Base-by-base conservation (phyloP, 1,140 invertebrate genomes). In the Drosophila bocqueti region DNA sequence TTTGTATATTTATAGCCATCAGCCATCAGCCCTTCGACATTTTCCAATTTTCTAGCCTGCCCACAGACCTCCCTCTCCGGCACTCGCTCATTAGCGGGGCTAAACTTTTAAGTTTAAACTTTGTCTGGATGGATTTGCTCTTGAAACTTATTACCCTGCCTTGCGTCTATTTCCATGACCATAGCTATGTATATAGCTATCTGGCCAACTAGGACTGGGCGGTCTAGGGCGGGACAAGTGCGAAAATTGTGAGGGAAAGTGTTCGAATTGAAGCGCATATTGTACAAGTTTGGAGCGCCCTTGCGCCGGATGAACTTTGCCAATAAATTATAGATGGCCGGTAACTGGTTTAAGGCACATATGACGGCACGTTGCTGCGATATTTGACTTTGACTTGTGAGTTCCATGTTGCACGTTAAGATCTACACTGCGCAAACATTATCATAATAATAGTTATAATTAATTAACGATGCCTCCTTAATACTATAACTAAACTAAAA, bases 281-380 rank as follows among this genome's bases (percentile, higher is more conserved):
- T 87, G 74, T 76, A 69, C 61, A 87, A 87, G 84, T 87, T 87
- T 87, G 63, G 52, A 90, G 85, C 78, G 85, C 62, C 61, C 49
- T 58, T 36, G 38, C 24, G 13, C 31, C 8, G 57, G 65, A 31
- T 57, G 57, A 89, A 89, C 85, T 89, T 89, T 90, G 55, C 47
- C 68, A 89, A 89, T 89, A 89, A 89, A 89, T 90, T 84, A 89
- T 89, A 66, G 54, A 84, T 89, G 43, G 60, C 63, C 49, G 31
- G 40, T 57, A 61, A 42, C 67, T 66, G 29, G 52, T 62, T 38
- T 18, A 55, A 47, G 61, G 40, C 54, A 83, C 72, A 68, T 83
- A 40, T 63, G 73, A 47, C 13, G 36, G 42, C 57, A 65, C 66
- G 54, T 40, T 43, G 18, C 54, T 34, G 59, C 18, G 21, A 26